Evolutionary conservation across 2,113 vertebrate genomes (phyloP), one percentile per base, ranked within the genome.

Genomic region (Tragelaphus imberbis): DNA sequence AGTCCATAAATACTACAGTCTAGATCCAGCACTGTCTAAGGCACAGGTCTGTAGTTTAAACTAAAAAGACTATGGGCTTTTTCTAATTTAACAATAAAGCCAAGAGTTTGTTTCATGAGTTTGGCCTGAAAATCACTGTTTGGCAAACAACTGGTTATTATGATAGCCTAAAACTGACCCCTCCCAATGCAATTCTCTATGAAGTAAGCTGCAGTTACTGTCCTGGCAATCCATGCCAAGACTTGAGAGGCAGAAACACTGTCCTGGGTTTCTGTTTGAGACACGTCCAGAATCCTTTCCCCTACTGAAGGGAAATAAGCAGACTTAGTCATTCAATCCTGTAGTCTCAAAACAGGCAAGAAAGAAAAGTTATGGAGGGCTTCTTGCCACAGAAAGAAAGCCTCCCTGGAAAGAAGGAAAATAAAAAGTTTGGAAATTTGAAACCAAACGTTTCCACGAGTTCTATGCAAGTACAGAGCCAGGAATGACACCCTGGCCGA

Each of bases 1-100:
- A 84, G 17, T 79, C 58, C 58, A 87, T 40, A 89, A 51, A 89
- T 49, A 85, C 27, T 44, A 47, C 1, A 81, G 59, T 65, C 25
- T 14, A 91, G n/a, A 59, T 44, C 40, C 36, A 30, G 47, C 25
- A n/a, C 49, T 51, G 30, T 71, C 91, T 36, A 90, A 92, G 47
- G 33, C 27, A 96, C 10, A 71, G 63, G 40, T 63, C 23, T 87
- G 11, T 25, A 88, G 27, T 40, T 80, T 1, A 15, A 27, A 44
- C 44, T 40, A 44, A 58, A 63, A 61, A 17, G 28, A 91, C 77
- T 40, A 56, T 1, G 49, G 65, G 55, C 27, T 93, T 68, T 28
- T 61, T 94, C 59, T 58, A 58, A 88, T 77, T 49, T 90, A 84
- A 87, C 27, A 89, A 95, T 28, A 94, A 96, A 97, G 59, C 15